These are phyloP conservation scores for Hemiprocne comata DNA, from an alignment of 2,113 vertebrate species.

Conservation along the genomic window DNA sequence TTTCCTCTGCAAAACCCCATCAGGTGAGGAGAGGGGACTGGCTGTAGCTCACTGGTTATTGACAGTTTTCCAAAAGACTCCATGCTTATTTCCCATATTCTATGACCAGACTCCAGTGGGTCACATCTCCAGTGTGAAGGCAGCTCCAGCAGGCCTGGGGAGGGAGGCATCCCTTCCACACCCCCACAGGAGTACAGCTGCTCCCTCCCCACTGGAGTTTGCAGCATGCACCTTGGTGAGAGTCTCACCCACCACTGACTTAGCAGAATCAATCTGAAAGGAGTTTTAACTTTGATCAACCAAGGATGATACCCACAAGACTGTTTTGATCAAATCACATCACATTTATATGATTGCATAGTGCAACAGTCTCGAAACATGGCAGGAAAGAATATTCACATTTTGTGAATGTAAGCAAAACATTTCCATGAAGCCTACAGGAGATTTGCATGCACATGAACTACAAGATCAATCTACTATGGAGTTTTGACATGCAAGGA, in stretches of 20 bases:
- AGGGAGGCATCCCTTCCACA: not conserved
- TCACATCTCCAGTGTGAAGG: not conserved
- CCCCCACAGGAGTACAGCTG: rapidly evolving
- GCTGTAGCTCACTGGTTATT: not conserved
- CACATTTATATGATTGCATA: not conserved
- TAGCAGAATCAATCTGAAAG: not conserved
- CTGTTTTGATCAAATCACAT: not conserved
- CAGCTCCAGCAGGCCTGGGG: not conserved
- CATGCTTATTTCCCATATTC: rapidly evolving
- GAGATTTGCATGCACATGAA: constrained; percentile 27
- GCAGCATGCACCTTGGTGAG: not conserved
- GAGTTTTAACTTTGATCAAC: not conserved
- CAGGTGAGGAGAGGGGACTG: not conserved
- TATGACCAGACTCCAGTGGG: not conserved
- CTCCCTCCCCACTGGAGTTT: not conserved
- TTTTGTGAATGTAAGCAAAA: not conserved
- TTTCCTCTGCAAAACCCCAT: not conserved
- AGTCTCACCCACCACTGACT: not conserved
- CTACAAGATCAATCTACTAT: constrained; percentile 43
- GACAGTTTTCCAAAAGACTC: not conserved
- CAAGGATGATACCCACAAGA: not conserved
- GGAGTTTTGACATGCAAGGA: constrained; percentile 55
- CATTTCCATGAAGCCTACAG: not conserved
- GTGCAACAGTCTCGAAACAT: not conserved
- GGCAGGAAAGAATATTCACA: not conserved